Base-by-base conservation (phyloP, 1,140 invertebrate genomes). In the Papilio glaucus region DNA sequence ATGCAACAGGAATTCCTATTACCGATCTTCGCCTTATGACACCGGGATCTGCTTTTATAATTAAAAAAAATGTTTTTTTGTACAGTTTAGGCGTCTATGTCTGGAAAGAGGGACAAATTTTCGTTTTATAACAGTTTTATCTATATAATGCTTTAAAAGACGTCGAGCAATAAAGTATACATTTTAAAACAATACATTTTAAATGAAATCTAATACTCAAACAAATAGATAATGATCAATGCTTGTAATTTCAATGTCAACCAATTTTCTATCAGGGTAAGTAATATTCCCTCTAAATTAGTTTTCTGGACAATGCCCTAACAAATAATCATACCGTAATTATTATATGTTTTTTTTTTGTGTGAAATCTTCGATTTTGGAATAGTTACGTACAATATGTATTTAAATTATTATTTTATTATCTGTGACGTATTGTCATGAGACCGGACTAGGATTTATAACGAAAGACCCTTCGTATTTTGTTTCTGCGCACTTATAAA, bases 401-500 rank as follows among this genome's bases (percentile, higher is more conserved):
- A 15, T 12, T 21, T 8, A 21, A 49, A 57, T 57, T 12, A 21
- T 57, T 24, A 9, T 57, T 57, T 57, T 57, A 21, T 53, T 53
- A 53, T 12, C 18, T 12, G 2, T 53, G 21, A 53, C 21, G 8
- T 57, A 24, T 24, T 26, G 18, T 57, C 21, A 49, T 57, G 3
- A 13, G 9, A 24, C 21, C 9, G 49, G 21, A 24, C 21, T 12
- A 3, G 21, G 49, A 57, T 13, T 57, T 24, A 57, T 9, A 57
- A 57, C 68, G 45, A 71, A 63, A 65, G 33, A 70, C 65, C 63
- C 53, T 61, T 65, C 13, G 38, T 68, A 78, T 71, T 78, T 81
- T 71, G 57, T 71, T 77, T 72, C 71, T 73, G 76, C 75, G 77
- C 78, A 80, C 79, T 77, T 83, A 83, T 87, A 85, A 83, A 85